Percentiles rank a stretch among this genome's conserved stretches.
Evolutionary conservation across 2,797 vertebrate genomes (phyloP).

Genomic region (Silurus lanzhouensis): DNA sequence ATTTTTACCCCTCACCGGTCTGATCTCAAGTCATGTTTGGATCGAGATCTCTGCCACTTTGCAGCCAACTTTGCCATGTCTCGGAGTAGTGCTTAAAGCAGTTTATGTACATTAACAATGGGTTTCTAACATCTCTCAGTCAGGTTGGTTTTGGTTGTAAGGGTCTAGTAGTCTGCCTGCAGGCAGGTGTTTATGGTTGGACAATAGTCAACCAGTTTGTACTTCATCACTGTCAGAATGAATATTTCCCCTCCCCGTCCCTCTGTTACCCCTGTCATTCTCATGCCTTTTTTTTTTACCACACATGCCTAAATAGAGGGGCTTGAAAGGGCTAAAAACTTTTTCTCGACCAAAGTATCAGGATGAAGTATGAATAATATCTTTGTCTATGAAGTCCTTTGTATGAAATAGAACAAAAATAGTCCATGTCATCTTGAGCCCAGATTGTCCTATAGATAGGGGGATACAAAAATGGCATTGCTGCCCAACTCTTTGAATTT

Average conservation of each 20-base stretch:
- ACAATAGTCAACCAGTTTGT: not conserved
- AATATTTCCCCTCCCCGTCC: slow-evolving; percentile 53
- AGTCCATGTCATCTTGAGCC: not conserved
- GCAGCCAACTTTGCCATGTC: not conserved
- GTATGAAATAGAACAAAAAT: not conserved
- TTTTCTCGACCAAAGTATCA: slow-evolving; percentile 33
- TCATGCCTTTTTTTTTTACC: slow-evolving; percentile 53
- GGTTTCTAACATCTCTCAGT: not conserved
- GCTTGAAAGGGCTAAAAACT: slow-evolving; percentile 72
- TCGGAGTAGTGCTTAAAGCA: not conserved
- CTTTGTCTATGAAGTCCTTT: too few relatives aligned
- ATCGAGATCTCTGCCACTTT: slow-evolving; percentile 3
- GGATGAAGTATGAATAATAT: slow-evolving; percentile 54
- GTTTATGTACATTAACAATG: not conserved
- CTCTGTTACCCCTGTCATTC: slow-evolving; percentile 68
- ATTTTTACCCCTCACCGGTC: not conserved
- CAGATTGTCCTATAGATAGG: not conserved
- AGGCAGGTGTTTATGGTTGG: slow-evolving; percentile 17
- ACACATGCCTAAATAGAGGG: slow-evolving; percentile 74
- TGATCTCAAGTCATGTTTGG: not conserved
- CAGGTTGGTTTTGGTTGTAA: not conserved
- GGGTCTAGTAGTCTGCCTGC: not conserved
- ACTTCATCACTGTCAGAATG: slow-evolving; percentile 18
- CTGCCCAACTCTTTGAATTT: not conserved
- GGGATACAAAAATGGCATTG: not conserved